A percentile compares a stretch with the other conserved stretches of the same genome.
phyloP scores from a whole-genome alignment of 1,140 invertebrate species.

The Wasmannia auropunctata region DNA sequence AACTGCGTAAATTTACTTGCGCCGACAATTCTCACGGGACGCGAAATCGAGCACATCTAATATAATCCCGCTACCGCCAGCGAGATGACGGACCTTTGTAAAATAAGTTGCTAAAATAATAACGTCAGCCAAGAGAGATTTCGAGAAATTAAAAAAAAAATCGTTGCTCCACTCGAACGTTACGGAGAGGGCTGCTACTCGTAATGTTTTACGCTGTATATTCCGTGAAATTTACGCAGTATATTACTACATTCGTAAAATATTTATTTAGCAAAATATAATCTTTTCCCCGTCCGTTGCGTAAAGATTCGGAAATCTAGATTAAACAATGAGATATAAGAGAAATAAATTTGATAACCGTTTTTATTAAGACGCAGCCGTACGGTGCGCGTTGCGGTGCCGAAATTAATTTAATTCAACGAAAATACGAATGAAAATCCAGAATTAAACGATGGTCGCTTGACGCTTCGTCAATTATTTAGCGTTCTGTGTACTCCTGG shows the following conservation, averaged over 20 bases:
- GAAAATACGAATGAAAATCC: conserved; percentile 31
- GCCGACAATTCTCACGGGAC: conserved; percentile 60
- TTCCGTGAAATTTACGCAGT: neutral
- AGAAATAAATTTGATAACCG: neutral
- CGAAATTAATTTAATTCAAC: conserved; percentile 12
- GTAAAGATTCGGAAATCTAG: neutral
- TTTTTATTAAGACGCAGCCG: neutral
- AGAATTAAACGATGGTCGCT: conserved; percentile 52
- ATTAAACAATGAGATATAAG: neutral
- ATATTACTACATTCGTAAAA: neutral
- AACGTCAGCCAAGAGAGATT: neutral
- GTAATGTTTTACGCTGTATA: neutral
- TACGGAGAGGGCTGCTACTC: neutral
- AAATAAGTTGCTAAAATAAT: neutral
- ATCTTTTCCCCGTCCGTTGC: neutral
- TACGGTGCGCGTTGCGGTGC: too few species aligned
- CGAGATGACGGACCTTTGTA: neutral
- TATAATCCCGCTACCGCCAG: neutral
- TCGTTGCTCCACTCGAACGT: too few species aligned
- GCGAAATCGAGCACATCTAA: conserved; percentile 24
- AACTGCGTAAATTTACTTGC: conserved; percentile 65
- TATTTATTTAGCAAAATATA: neutral
- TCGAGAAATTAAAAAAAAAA: neutral
- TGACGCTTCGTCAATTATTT: conserved; percentile 33
- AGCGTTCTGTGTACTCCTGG: neutral